Evolutionary conservation across 2,888 invertebrate genomes (phyloP), one percentile per base, ranked within the genome.

Genomic region (Apodemia mormo): DNA sequence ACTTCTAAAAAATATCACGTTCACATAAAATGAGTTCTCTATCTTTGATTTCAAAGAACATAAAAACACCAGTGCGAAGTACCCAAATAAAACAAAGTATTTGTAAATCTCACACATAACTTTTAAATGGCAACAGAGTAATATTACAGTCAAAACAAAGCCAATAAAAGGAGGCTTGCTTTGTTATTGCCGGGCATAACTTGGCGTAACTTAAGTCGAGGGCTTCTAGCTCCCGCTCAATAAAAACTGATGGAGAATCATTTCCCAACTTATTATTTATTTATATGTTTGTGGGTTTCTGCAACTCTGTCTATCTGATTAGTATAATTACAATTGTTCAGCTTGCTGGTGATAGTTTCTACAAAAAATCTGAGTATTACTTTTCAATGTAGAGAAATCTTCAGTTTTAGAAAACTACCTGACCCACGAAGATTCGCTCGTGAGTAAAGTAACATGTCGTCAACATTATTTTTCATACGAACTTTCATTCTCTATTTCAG

Each of bases 211-310:
- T 79, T 77, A 76, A 75, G 68, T 72, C 72, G 71, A 73, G 74
- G 73, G 79, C 76, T 75, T 75, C 82, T 81, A 82, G 81, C 77
- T 77, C 76, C 74, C 75, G 80, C 82, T 82, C 81, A 79, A 86
- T 87, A 84, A 86, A 88, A 88, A 85, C 80, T 82, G 85, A 86
- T 84, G 81, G 81, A 75, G 14, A 64, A 37, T 64, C 64, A 64
- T 64, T n/a, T 64, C 33, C 14, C 7, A n/a, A n/a, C 37, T 64
- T 64, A 22, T 37, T 64, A 64, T 64, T 37, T 30, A 64, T 37
- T 37, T 22, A 37, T 64, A 64, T 64, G 37, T 37, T 22, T 8
- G 7, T 6, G 22, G 22, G 2, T 7, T 54, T 22, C 22, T 8
- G 7, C 14, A 7, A 22, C 22, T 22, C 22, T 7, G 2, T 54